phyloP scores from a whole-genome alignment of 2,113 vertebrate genomes.

The Rhabdomys dilectus region DNA sequence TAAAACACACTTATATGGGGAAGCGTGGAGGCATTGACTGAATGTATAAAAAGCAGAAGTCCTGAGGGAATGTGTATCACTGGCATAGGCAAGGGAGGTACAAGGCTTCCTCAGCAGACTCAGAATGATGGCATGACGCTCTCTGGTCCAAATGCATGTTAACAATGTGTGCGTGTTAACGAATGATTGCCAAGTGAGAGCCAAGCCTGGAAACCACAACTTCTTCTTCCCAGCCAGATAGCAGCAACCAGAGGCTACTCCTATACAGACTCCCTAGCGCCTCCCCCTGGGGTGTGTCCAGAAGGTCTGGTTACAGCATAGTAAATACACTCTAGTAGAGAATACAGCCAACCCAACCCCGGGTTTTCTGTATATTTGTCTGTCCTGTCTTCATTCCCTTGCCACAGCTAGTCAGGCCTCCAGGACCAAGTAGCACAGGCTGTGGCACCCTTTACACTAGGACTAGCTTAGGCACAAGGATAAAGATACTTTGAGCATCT shows the following conservation, averaged over 20 bases:
- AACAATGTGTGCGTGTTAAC: neutral
- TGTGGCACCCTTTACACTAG: neutral
- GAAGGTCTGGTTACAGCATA: neutral
- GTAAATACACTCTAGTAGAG: neutral
- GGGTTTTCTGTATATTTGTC: neutral
- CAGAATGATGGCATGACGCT: neutral
- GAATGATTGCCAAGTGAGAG: neutral
- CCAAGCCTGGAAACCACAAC: neutral
- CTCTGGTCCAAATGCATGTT: neutral
- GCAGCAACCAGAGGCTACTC: neutral
- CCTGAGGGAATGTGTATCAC: neutral
- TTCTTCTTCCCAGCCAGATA: neutral
- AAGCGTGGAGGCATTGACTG: neutral
- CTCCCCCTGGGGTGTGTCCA: neutral
- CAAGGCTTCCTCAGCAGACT: neutral
- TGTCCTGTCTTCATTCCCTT: neutral
- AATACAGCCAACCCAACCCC: neutral
- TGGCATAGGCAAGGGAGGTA: neutral
- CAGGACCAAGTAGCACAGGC: neutral
- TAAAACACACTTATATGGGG: neutral
- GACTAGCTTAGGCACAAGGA: neutral
- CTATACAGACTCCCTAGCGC: neutral
- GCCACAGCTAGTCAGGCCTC: neutral
- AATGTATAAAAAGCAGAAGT: neutral
- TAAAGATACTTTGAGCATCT: neutral